phyloP scores from a whole-genome alignment of 2,888 invertebrate genomes.

The Ichneumoninae sp. region DNA sequence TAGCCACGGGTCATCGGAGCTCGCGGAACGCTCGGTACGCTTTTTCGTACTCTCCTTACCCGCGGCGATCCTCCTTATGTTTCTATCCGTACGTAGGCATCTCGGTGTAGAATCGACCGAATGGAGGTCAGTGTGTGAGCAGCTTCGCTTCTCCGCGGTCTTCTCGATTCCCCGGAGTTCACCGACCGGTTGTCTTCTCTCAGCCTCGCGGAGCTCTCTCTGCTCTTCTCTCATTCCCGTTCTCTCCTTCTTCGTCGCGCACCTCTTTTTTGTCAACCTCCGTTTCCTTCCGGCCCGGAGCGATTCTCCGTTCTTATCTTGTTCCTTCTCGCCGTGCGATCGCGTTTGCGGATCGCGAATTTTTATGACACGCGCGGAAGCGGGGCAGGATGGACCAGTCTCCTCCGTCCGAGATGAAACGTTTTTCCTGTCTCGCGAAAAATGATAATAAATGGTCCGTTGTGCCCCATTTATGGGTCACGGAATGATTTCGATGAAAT shows the following conservation, averaged over 20 bases:
- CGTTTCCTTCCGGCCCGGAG: constrained; percentile 42
- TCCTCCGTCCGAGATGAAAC: too few species aligned
- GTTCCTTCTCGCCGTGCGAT: neutral
- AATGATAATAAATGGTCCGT: too few species aligned
- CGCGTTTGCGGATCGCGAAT: neutral
- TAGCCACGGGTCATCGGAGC: constrained; percentile 29
- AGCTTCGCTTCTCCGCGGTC: constrained; percentile 77
- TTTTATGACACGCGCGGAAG: neutral
- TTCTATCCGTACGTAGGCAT: constrained; percentile 60
- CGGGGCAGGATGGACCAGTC: neutral
- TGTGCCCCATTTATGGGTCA: too few species aligned
- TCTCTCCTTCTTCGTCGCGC: constrained; percentile 29
- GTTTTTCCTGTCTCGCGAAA: too few species aligned
- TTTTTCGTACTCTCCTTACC: constrained; percentile 5
- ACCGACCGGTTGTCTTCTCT: constrained; percentile 74
- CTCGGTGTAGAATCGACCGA: constrained; percentile 63
- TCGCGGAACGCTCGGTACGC: constrained; percentile 12
- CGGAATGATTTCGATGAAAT: too few species aligned
- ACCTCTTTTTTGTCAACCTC: constrained; percentile 10
- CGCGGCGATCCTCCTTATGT: constrained; percentile 24
- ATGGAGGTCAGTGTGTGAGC: constrained; percentile 84
- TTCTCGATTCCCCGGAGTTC: constrained; percentile 74
- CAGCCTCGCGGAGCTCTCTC: constrained; percentile 51
- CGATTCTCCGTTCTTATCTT: constrained; percentile 4
- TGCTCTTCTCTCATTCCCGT: constrained; percentile 46